Conservation (phyloP, 2,888 invertebrate genomes). For the Chironomus riparius region DNA sequence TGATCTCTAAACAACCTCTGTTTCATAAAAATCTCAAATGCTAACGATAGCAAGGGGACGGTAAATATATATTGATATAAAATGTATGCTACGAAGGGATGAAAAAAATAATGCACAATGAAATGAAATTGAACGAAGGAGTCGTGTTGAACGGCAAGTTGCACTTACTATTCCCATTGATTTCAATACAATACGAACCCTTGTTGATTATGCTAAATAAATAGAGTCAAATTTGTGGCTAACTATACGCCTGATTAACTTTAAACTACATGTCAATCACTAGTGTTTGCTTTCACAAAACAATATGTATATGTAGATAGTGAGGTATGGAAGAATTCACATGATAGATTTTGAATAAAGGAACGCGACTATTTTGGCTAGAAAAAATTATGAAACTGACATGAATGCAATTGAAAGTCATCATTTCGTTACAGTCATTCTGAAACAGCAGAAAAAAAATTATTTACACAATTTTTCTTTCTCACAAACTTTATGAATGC, state of each 20-base stretch:
- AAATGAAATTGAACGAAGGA: background rate
- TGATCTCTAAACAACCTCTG: too few species aligned
- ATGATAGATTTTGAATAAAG: background rate
- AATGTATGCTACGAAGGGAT: background rate
- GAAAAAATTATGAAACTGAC: too few species aligned
- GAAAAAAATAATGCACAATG: background rate
- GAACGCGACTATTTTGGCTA: too few species aligned
- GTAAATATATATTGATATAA: too few species aligned
- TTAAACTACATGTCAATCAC: conserved; percentile 25
- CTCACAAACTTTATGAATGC: too few species aligned
- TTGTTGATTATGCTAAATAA: conserved; percentile 28
- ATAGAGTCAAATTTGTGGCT: conserved; percentile 28
- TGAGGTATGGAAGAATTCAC: background rate
- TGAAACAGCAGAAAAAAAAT: too few species aligned
- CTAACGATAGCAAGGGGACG: too few species aligned
- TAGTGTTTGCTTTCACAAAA: background rate
- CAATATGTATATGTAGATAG: background rate
- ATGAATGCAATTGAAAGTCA: background rate
- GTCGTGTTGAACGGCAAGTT: background rate
- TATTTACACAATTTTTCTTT: too few species aligned
- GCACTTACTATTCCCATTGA: background rate
- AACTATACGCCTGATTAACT: conserved; percentile 27
- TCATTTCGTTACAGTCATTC: conserved; percentile 3
- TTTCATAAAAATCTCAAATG: too few species aligned
- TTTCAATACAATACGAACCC: conserved; percentile 14